Base-by-base conservation (phyloP, 1,140 invertebrate species). In the Belonocnema kinseyi region DNA sequence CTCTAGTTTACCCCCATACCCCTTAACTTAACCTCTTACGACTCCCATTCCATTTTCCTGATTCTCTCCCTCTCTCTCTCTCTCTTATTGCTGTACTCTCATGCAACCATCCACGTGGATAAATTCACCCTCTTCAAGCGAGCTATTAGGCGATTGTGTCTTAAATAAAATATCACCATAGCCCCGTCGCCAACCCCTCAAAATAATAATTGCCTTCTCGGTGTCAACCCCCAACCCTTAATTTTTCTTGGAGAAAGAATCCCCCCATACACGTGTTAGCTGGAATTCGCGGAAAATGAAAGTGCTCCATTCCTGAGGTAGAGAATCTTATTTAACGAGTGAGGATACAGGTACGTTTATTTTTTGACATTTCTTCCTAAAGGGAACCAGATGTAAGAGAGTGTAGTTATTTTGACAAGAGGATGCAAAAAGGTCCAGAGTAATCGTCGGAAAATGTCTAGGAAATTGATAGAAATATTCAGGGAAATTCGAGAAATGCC, bases 141-240 rank as follows among this genome's bases (percentile, higher is more conserved):
- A 85, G 88, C 89, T 90, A 90, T 90, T 90, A 90, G 85, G 84
- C 85, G 89, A 90, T 90, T 90, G 88, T 89, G 83, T 86, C 86
- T 89, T 90, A 88, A 90, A 90, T 90, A 90, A 90, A 90, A 90
- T 89, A 90, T 90, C 83, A 82, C 80, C 72, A 61, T 61, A 76
- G 76, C 80, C 81, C 82, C 86, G 83, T 86, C 88, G 86, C 85
- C 85, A 87, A 83, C 84, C 86, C 85, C 87, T 88, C 88, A 85
- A 89, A 89, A 90, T 90, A 89, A 89, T 89, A 89, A 90, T 89
- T 88, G 88, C 84, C 87, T 84, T 85, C 82, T 77, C 80, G 82
- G 81, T 86, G 85, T 85, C 87, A 83, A 77, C 80, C 54, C 54
- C 54, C 74, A 16, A 77, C 71, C 56, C 79, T 79, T 78, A 73